Base-by-base conservation (phyloP, 2,888 invertebrate genomes). In the Dolomedes plantarius region DNA sequence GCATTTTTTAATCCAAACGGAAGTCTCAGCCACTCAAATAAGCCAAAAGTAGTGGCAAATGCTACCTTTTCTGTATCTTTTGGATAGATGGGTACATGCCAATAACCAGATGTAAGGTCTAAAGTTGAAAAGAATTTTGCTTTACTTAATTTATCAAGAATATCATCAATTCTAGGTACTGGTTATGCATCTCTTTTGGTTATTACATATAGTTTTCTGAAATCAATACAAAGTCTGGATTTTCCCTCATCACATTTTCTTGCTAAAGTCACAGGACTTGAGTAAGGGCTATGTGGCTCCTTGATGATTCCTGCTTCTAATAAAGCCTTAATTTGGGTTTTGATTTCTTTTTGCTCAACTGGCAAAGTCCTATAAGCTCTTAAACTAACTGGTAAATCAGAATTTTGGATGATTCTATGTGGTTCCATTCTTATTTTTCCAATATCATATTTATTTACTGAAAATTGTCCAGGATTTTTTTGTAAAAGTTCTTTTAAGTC, bases 151-250 rank as follows among this genome's bases (percentile, higher is more conserved):
- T 62, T 23, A 62, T 62, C 62, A 23, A 62, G 27, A 23, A 28
- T 9, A 62, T 23, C 6, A 62, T 23, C 16, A 74, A 88, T 86
- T 23, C 73, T n/a, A 19, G 89, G 88, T 11, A 89, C 29, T 1
- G 88, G 89, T 16, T 79, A 81, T 0, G 50, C 41, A 9, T 87
- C 87, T 13, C 27, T 28, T 36, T 69, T 67, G 0, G 82, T 71
- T n/a, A 81, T 46, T 27, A 0, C 7, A 50, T 89, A 89, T 16
- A 89, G 64, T 27, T 65, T 29, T 0, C 88, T 27, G 36, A 73
- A 89, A 68, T 89, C 89, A 0, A 87, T 69, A 68, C 89, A 89
- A 9, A 88, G 39, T 27, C 89, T 50, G 29, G 56, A 46, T 23
- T 62, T 74, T 11, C 89, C 88, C 28, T 88, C 82, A 29, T 80